Conservation (phyloP, 2,113 vertebrate species). For the Hirundichthys speculiger region DNA sequence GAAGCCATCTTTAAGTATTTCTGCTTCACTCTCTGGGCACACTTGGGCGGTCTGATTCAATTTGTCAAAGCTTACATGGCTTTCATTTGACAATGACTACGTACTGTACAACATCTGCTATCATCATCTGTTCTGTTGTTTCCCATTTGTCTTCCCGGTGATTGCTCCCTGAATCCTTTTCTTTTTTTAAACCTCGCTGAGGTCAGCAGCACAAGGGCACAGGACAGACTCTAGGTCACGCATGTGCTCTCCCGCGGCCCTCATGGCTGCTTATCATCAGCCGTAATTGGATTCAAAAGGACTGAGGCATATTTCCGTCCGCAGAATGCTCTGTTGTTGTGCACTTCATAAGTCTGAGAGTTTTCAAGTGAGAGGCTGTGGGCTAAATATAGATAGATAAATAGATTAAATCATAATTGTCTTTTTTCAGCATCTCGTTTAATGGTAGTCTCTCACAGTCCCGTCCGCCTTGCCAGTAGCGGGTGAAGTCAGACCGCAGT, state of each 20-base stretch:
- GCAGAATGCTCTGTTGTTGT: slow-evolving; percentile 50
- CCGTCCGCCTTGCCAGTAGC: slow-evolving; percentile 49
- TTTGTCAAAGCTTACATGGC: slow-evolving; percentile 4
- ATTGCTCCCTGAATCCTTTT: neutral
- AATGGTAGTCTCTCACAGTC: slow-evolving; percentile 32
- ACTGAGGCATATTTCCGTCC: slow-evolving; percentile 17
- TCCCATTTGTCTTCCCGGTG: neutral
- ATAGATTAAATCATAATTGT: no score
- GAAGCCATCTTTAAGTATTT: slow-evolving; percentile 40
- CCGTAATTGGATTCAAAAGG: slow-evolving; percentile 62
- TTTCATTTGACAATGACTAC: slow-evolving; percentile 15
- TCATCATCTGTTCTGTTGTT: slow-evolving; percentile 20
- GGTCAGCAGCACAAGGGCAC: slow-evolving; percentile 14
- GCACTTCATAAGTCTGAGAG: neutral
- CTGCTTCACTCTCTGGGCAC: slow-evolving; percentile 15
- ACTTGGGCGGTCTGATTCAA: slow-evolving; percentile 19
- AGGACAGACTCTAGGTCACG: slow-evolving; percentile 25
- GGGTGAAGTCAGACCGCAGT: slow-evolving; percentile 48
- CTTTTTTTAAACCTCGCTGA: neutral
- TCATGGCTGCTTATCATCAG: slow-evolving; percentile 23
- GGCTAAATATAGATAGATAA: no score
- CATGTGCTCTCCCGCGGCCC: slow-evolving; percentile 29
- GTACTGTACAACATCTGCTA: slow-evolving; percentile 20
- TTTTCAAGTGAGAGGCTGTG: neutral
- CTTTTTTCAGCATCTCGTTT: neutral